Evolutionary conservation across 2,888 invertebrate genomes (phyloP), one percentile per base, ranked within the genome.

Genomic region (Drosophila seclusa): DNA sequence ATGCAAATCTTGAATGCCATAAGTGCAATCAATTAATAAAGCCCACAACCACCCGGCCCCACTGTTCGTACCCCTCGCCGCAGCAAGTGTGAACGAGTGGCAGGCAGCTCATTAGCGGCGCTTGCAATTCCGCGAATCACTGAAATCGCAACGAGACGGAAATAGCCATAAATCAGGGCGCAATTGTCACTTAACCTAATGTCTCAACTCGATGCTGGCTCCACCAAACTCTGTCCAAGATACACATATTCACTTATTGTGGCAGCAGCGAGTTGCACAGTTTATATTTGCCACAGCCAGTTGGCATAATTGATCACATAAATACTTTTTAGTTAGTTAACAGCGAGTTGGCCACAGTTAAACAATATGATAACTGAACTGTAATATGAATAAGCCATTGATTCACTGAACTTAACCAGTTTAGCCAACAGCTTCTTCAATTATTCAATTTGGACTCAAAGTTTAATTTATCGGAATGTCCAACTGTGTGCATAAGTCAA

Each of bases 61-160:
- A 45, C 21, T 7, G 13, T 16, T 21, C 21, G 45, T 36, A 4
- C 21, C 36, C 24, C 54, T 45, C 38, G 42, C 27, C 53, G 48
- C 49, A 54, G 69, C 65, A 82, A 78, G 82, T 75, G 82, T 79
- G 76, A 79, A 72, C 79, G 67, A 76, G 73, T 73, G 80, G 69
- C 84, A 69, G 83, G 83, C 80, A 80, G 85, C 83, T 85, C 89
- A 90, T 88, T 83, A 87, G 90, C 89, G 91, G 91, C 91, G 91
- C 92, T 91, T 90, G 87, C 88, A 87, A 91, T 92, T 91, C 91
- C 82, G 80, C 90, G 91, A 91, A 89, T 91, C 91, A 91, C 86
- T 90, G 90, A 82, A 89, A 83, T 92, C 83, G 89, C 91, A 92
- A 82, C 78, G 89, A 89, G 90, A 91, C 91, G 91, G 91, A 91